phyloP scores from a whole-genome alignment of 2,888 invertebrate species.

The Melinaea menophilus region DNA sequence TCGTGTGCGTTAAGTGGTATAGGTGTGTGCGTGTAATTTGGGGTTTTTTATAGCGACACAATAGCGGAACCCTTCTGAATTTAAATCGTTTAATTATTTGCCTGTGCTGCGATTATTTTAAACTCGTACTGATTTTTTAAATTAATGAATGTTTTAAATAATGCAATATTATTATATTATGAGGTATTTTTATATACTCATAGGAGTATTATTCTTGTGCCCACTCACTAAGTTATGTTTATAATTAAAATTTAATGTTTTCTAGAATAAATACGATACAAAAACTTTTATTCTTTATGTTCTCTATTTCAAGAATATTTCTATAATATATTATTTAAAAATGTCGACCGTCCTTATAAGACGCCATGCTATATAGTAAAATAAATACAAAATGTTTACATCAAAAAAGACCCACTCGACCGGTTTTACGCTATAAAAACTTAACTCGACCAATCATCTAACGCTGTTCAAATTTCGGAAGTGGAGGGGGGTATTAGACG shows the following conservation, averaged over 20 bases:
- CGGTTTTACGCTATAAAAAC: constrained; percentile 26
- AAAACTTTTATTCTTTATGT: too few relatives aligned
- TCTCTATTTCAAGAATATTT: too few relatives aligned
- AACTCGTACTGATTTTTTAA: not conserved
- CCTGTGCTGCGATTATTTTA: constrained; percentile 9
- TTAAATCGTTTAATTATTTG: constrained; percentile 32
- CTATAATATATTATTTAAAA: too few relatives aligned
- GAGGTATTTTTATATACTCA: too few relatives aligned
- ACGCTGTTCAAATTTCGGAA: constrained; percentile 64
- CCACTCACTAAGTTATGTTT: too few relatives aligned
- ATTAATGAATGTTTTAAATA: not conserved
- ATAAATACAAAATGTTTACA: constrained; percentile 12
- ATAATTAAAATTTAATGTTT: too few relatives aligned
- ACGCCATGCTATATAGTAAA: constrained; percentile 25
- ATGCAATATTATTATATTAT: too few relatives aligned
- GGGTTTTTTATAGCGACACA: constrained; percentile 37
- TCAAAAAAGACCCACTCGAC: constrained; percentile 27
- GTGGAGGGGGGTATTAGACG: constrained; percentile 44
- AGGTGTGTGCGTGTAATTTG: constrained; percentile 46
- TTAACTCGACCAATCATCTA: constrained; percentile 62
- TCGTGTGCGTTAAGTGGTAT: constrained; percentile 16
- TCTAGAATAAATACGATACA: too few relatives aligned
- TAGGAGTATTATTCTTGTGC: too few relatives aligned
- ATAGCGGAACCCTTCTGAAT: constrained; percentile 30
- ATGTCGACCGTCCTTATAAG: constrained; percentile 4